Conservation (phyloP, 2,113 vertebrate species). For the Amphilophus citrinellus region DNA sequence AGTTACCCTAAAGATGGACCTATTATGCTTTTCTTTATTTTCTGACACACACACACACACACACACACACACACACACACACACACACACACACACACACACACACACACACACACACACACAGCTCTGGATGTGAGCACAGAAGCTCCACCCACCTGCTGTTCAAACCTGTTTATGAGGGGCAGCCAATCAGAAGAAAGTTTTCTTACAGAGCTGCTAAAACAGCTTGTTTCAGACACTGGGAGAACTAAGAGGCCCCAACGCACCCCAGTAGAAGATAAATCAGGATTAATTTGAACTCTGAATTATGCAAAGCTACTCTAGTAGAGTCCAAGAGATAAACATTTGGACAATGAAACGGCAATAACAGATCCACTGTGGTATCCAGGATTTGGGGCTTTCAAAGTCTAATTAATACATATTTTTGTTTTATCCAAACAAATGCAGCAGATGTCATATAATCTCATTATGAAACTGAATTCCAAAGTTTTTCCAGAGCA, state of each 20-base stretch:
- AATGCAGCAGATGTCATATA: slow-evolving; percentile 1
- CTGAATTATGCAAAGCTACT: background rate
- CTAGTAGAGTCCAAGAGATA: background rate
- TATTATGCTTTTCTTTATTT: background rate
- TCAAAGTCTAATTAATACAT: background rate
- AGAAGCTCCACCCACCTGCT: background rate
- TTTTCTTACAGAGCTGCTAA: background rate
- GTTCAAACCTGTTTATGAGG: background rate
- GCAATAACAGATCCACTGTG: background rate
- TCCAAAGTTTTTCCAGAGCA: background rate
- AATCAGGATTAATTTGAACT: background rate
- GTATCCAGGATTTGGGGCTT: background rate
- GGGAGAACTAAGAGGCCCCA: background rate
- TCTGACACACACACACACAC: background rate
- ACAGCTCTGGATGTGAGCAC: background rate
- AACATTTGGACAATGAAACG: background rate
- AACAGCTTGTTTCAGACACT: background rate
- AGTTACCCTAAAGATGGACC: background rate
- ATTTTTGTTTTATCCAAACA: background rate
- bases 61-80: no score
- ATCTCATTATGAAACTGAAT: slow-evolving; percentile 1
- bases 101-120: no score
- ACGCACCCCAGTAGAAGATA: background rate
- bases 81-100: no score
- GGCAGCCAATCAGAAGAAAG: background rate